phyloP scores from a whole-genome alignment of 1,140 invertebrate genomes.

The Drosophila lacertosa region DNA sequence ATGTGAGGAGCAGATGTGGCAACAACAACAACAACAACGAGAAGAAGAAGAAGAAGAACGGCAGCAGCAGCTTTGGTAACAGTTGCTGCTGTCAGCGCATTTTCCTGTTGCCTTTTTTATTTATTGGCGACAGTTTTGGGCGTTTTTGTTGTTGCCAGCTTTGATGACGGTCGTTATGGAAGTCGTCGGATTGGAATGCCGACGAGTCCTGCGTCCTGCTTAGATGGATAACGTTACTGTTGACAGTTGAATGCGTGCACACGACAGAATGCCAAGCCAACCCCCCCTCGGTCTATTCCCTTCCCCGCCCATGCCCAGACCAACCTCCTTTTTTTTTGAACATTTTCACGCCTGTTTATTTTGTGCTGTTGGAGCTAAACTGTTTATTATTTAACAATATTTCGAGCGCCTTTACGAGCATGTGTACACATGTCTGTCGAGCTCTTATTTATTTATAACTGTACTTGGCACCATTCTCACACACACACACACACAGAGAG shows the following conservation, averaged over 20 bases:
- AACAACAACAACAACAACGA: no score
- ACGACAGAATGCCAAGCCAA: no score
- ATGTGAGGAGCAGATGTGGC: no score
- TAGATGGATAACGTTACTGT: constrained; percentile 65
- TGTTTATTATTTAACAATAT: constrained; percentile 81
- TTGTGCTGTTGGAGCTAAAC: constrained; percentile 68
- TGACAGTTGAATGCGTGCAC: constrained; percentile 46
- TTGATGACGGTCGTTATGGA: constrained; percentile 77
- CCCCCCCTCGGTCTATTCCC: no score
- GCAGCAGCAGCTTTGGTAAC: constrained; percentile 44
- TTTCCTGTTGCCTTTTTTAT: constrained; percentile 54
- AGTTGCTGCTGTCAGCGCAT: constrained; percentile 77
- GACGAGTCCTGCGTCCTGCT: no score
- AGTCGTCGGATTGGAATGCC: constrained; percentile 74
- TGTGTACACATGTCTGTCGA: constrained; percentile 32
- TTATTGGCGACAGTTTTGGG: constrained; percentile 73
- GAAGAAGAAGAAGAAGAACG: constrained; percentile 8
- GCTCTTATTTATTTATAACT: constrained; percentile 76
- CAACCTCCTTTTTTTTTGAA: constrained; percentile 29
- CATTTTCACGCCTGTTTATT: constrained; percentile 68
- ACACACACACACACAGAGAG: constrained; percentile 9
- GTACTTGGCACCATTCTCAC: constrained; percentile 51
- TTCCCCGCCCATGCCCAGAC: background rate
- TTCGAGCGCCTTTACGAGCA: constrained; percentile 34
- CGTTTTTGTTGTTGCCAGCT: constrained; percentile 43